phyloP scores from a whole-genome alignment of 2,888 invertebrate genomes.

The Chydorus sphaericus region DNA sequence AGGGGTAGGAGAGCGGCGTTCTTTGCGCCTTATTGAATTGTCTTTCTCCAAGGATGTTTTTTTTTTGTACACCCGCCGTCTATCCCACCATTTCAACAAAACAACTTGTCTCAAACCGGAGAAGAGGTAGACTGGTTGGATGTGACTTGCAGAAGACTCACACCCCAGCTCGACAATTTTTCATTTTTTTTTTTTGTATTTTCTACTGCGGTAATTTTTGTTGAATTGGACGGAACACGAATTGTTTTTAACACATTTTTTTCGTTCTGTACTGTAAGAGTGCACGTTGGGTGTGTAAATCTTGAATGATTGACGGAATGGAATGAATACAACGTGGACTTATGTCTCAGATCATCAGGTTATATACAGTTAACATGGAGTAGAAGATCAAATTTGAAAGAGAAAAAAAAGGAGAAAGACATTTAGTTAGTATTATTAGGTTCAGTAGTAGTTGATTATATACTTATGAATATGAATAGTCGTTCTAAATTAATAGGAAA shows the following conservation, averaged over 20 bases:
- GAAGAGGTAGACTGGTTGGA: not conserved
- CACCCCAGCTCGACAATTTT: not conserved
- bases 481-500: too few species aligned
- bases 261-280: constrained; percentile 1
- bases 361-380: too few species aligned
- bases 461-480: too few species aligned
- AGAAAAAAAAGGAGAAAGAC: too few species aligned
- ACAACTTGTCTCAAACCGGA: not conserved
- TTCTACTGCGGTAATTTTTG: not conserved
- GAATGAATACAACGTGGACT: constrained; percentile 2
- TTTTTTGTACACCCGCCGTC: constrained; percentile 1
- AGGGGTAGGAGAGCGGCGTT: constrained; percentile 4
- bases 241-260: constrained; percentile 1
- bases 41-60: not conserved
- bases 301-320: not conserved
- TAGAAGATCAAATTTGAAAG: too few species aligned
- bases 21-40: constrained; percentile 8
- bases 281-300: constrained; percentile 5
- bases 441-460: too few species aligned
- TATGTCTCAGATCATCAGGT: too few species aligned
- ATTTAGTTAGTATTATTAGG: too few species aligned
- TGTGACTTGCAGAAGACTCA: not conserved
- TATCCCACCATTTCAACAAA: constrained; percentile 1
- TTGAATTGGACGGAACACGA: not conserved
- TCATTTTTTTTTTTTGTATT: not conserved